Conservation (phyloP, 2,888 invertebrate genomes). For the Neocrepidodera transversa region DNA sequence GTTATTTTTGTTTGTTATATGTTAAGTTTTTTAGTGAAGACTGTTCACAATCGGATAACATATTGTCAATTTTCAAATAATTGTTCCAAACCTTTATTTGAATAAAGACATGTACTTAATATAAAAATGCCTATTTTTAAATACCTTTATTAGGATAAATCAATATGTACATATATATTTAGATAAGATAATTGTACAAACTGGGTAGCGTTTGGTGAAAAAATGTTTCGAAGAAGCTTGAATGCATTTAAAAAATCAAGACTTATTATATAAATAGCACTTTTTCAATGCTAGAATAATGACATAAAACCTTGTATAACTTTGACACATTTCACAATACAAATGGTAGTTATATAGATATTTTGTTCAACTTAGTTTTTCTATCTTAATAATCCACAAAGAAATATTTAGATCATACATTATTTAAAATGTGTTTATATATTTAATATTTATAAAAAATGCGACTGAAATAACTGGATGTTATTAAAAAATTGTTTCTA, state of each 20-base stretch:
- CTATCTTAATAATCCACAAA: not conserved
- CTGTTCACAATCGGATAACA: conserved; percentile 26
- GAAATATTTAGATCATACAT: no score
- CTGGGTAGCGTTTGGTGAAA: conserved; percentile 10
- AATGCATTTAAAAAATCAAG: not conserved
- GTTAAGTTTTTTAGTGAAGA: conserved; percentile 35
- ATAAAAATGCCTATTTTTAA: not conserved
- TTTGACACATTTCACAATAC: not conserved
- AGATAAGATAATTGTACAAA: conserved; percentile 14
- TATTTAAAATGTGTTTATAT: no score
- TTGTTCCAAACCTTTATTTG: not conserved
- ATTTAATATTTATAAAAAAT: no score
- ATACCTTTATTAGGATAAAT: conserved; percentile 19
- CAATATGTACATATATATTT: conserved; percentile 13
- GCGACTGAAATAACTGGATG: no score
- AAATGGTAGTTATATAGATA: not conserved
- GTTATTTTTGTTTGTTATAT: conserved; percentile 38
- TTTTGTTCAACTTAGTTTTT: not conserved
- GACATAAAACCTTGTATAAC: not conserved
- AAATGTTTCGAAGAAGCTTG: not conserved
- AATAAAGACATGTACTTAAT: conserved; percentile 24
- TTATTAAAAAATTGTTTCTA: no score
- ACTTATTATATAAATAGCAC: not conserved
- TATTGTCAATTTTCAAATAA: conserved; percentile 13
- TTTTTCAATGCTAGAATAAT: not conserved